A percentile compares a stretch with the other conserved stretches of the same genome.
Conservation (phyloP, 2,797 vertebrate species). For the Cichlasoma orientale region DNA sequence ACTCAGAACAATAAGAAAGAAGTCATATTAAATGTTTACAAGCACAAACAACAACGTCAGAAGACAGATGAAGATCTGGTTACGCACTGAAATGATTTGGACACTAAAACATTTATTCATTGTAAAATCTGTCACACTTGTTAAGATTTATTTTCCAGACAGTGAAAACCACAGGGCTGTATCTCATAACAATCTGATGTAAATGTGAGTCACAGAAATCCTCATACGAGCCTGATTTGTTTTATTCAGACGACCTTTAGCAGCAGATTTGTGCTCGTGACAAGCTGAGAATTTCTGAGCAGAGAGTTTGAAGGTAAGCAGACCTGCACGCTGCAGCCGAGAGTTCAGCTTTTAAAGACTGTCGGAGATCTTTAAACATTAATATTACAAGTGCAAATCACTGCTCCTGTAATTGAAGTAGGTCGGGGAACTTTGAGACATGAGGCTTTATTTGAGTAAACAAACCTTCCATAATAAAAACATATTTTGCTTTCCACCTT, state of each 20-base stretch:
- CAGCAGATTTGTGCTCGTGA: neutral
- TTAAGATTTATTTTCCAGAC: neutral
- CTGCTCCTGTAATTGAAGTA: neutral
- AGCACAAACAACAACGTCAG: rapidly evolving
- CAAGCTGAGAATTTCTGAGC: constrained; percentile 25
- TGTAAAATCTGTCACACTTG: rapidly evolving
- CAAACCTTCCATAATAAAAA: neutral
- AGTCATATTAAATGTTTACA: neutral
- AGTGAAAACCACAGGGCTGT: neutral
- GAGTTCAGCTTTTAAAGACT: neutral
- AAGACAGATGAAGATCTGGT: neutral
- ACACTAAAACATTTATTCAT: neutral
- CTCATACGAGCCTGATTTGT: constrained; percentile 3
- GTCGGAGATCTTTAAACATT: neutral
- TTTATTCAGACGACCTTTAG: constrained; percentile 10
- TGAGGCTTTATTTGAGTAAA: neutral
- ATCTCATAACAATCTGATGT: neutral
- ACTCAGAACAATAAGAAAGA: neutral
- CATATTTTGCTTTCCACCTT: no score
- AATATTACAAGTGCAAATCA: neutral
- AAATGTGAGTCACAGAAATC: neutral
- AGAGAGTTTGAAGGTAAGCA: constrained; percentile 6
- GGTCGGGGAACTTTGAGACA: no score
- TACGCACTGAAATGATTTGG: neutral
- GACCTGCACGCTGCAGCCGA: constrained; percentile 2